A percentile compares a stretch with the other conserved stretches of the same genome.
Conservation (phyloP, 2,113 vertebrate species). For the Oreotrochilus melanogaster region DNA sequence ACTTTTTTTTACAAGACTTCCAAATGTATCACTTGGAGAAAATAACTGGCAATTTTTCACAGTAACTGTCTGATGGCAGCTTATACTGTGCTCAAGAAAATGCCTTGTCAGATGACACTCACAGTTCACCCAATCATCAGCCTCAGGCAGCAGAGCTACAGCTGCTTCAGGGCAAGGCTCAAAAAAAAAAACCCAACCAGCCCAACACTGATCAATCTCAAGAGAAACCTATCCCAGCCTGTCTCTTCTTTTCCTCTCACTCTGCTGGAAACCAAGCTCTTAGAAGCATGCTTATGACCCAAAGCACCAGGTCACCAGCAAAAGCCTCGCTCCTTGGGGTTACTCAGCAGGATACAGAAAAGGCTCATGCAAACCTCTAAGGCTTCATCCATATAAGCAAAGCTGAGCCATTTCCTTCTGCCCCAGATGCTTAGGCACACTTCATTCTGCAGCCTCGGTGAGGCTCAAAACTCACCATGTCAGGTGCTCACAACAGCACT, state of each 20-base stretch:
- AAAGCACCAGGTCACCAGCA: background rate
- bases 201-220: background rate
- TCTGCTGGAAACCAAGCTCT: background rate
- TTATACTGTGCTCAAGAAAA: background rate
- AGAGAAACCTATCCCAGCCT: background rate
- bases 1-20: background rate
- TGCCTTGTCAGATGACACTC: background rate
- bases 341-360: background rate
- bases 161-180: background rate
- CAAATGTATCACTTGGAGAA: background rate
- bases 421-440: accelerated
- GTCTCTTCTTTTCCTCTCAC: background rate
- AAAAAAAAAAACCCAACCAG: background rate
- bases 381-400: background rate
- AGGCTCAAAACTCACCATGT: background rate
- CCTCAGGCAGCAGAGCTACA: background rate
- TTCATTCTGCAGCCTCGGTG: background rate
- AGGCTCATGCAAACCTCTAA: background rate
- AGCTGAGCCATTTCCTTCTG: background rate
- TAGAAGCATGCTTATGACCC: background rate
- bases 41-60: background rate
- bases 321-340: background rate
- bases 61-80: background rate
- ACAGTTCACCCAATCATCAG: background rate
- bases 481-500: background rate